These are phyloP conservation scores for Magallana nippona DNA, from an alignment of 2,888 invertebrate species.

Conservation along the genomic window DNA sequence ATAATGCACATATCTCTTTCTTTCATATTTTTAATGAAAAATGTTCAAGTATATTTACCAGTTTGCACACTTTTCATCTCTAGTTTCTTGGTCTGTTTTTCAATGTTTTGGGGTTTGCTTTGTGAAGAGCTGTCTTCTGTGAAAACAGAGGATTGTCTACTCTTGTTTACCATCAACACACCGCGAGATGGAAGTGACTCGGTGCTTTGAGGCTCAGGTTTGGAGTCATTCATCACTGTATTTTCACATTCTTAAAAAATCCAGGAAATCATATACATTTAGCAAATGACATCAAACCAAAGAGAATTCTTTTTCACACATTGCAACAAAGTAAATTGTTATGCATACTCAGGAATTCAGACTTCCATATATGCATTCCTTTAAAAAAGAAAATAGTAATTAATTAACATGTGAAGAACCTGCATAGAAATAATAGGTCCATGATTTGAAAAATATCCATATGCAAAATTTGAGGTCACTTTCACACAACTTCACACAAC, in stretches of 20 bases:
- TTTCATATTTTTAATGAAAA: background rate
- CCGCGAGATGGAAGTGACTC: slow-evolving; percentile 54
- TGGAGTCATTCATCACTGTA: background rate
- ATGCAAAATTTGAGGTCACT: no score
- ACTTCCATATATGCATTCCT: no score
- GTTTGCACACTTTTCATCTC: slow-evolving; percentile 45
- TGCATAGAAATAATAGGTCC: no score
- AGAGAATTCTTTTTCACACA: no score
- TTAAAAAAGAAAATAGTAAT: no score
- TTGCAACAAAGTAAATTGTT: no score
- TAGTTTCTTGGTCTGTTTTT: slow-evolving; percentile 49
- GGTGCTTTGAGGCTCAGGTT: background rate
- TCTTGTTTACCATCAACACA: slow-evolving; percentile 56
- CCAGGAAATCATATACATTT: background rate
- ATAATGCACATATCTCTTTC: no score
- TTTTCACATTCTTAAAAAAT: slow-evolving; percentile 21
- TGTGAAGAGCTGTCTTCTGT: slow-evolving; percentile 3
- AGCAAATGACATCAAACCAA: background rate
- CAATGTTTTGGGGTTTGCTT: background rate
- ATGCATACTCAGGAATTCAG: no score
- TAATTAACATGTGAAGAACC: no score
- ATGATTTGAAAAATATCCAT: no score
- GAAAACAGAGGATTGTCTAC: slow-evolving; percentile 16
- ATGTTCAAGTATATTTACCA: slow-evolving; percentile 43
- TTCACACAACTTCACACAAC: no score